A percentile compares a stretch with the other conserved stretches of the same genome.
phyloP scores from a whole-genome alignment of 2,113 vertebrate genomes.

The Halichoeres trimaculatus region DNA sequence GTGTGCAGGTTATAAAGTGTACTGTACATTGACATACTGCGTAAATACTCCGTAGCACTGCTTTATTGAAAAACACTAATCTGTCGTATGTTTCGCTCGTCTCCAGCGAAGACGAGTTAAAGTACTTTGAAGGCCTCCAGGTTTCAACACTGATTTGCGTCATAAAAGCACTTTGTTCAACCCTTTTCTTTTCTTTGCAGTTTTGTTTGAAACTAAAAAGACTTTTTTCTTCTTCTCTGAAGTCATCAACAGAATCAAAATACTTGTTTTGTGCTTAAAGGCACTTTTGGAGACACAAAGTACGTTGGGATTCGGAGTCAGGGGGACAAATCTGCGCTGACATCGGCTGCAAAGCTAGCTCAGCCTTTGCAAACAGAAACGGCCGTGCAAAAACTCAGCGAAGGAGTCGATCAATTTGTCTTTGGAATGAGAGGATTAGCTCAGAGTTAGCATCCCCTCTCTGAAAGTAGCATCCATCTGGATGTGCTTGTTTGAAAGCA shows the following conservation, averaged over 20 bases:
- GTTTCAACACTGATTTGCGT: conserved; percentile 67
- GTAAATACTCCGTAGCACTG: neutral
- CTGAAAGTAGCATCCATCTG: neutral
- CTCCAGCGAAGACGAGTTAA: conserved; percentile 33
- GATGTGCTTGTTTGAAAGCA: conserved; percentile 13
- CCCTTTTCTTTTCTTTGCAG: conserved; percentile 63
- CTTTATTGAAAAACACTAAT: conserved; percentile 34
- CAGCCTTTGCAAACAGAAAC: conserved; percentile 54
- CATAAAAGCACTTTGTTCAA: conserved; percentile 71
- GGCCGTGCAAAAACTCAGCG: conserved; percentile 33
- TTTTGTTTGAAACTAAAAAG: conserved; percentile 49
- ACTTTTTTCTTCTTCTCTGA: conserved; percentile 1
- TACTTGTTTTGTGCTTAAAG: conserved; percentile 77
- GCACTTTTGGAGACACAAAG: conserved; percentile 77
- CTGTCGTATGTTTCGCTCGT: conserved; percentile 44
- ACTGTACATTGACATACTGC: conserved; percentile 7
- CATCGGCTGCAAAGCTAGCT: conserved; percentile 56
- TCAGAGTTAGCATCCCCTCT: conserved; percentile 26
- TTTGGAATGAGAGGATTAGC: conserved; percentile 70
- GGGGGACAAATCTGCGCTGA: conserved; percentile 55
- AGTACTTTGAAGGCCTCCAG: conserved; percentile 71
- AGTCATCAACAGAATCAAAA: conserved; percentile 40
- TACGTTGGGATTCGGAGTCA: conserved; percentile 12
- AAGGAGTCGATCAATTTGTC: conserved; percentile 49
- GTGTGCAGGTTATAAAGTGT: conserved; percentile 11